Base-by-base conservation (phyloP, 2,888 invertebrate genomes). In the Frankliniella fusca region DNA sequence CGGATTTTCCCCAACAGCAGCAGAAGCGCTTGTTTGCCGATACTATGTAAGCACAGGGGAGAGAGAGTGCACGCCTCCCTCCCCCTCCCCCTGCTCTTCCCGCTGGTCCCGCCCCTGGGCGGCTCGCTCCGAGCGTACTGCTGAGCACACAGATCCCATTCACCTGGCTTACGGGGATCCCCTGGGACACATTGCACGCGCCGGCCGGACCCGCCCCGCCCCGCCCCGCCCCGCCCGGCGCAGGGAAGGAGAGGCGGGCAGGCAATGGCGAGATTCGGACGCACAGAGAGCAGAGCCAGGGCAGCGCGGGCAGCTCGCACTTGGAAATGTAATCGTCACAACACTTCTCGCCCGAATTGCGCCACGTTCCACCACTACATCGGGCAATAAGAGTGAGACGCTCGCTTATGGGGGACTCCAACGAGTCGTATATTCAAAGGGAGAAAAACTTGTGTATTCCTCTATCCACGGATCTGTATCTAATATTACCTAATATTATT, bases 61-160 rank as follows among this genome's bases (percentile, higher is more conserved):
- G 15, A 12, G 12, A 12, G 18, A 2, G 15, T 9, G 2, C 54
- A 7, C 54, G 5, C 54, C 54, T 54, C 15, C 18, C 54, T 9
- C 54, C 54, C 3, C 54, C 54, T 1, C 54, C 54, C 54, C 50
- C 50, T 11, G 50, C 50, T 15, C 50, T 15, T 38, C 3, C 54
- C 12, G 5, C 54, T 18, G 54, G 5, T 15, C 54, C 61, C 61
- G 7, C n/a, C 61, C 18, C 61, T 15, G 38, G 38, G 61, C 61
- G 15, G 61, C 61, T n/a, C 20, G 61, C 15, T 18, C 20, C 15
- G 61, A 76, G 70, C 70, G 27, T 27, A 27, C 27, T 27, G 70
- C 70, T 76, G 27, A 76, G 70, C 70, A 76, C 70, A 76, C 70
- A 27, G 70, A 12, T 76, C 70, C 70, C 70, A 76, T 76, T 76